Evolutionary conservation across 2,113 vertebrate genomes (phyloP).

Genomic region (Psilopsiagon aymara): DNA sequence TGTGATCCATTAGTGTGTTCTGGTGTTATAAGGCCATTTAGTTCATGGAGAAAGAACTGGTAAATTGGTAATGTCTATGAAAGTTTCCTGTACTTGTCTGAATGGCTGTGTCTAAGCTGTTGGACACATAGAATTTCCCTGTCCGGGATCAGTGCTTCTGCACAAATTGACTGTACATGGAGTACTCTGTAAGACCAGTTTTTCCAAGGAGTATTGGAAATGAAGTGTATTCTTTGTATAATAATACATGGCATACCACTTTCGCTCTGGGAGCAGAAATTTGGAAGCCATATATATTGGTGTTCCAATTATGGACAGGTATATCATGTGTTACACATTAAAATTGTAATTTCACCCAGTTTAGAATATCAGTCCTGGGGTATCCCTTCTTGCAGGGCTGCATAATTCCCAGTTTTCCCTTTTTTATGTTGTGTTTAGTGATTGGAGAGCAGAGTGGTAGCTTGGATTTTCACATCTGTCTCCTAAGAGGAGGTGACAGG

Average conservation of each 20-base stretch:
- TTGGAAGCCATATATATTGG: neutral
- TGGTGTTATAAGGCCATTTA: neutral
- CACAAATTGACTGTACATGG: neutral
- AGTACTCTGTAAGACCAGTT: rapidly evolving
- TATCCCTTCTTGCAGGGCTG: neutral
- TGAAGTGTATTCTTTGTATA: neutral
- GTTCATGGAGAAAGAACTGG: neutral
- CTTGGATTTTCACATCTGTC: neutral
- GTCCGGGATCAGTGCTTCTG: neutral
- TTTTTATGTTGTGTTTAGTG: neutral
- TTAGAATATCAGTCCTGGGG: neutral
- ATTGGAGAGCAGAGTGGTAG: neutral
- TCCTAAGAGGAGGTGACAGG: neutral
- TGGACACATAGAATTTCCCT: neutral
- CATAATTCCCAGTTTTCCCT: neutral
- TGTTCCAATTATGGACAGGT: neutral
- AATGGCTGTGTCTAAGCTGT: neutral
- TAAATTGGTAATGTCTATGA: neutral
- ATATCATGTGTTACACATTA: neutral
- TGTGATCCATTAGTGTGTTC: neutral
- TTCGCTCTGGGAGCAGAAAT: neutral
- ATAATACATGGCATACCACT: rapidly evolving
- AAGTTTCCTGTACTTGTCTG: neutral
- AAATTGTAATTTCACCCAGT: neutral
- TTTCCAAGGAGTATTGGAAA: neutral